Evolutionary conservation across 2,888 invertebrate genomes (phyloP).

Genomic region (Dichetophora obliterata): DNA sequence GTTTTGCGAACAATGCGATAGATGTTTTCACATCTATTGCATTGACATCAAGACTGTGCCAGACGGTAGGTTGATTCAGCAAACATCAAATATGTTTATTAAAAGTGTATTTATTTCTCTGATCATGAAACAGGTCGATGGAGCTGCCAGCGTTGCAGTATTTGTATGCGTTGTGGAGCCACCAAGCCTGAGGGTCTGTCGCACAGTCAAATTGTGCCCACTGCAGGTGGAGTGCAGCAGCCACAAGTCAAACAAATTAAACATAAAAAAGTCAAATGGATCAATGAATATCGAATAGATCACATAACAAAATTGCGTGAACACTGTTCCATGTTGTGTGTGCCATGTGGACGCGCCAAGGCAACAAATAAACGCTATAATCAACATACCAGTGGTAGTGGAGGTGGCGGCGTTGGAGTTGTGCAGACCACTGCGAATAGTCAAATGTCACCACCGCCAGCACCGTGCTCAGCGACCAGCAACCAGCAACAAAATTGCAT

Average conservation of each 20-base stretch:
- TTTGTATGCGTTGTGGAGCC: constrained; percentile 77
- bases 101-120: background rate
- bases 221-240: constrained; percentile 47
- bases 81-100: background rate
- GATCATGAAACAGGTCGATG: constrained; percentile 79
- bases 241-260: constrained; percentile 53
- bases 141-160: constrained; percentile 87
- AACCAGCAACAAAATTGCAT: constrained; percentile 45
- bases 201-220: constrained; percentile 45
- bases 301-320: constrained; percentile 67
- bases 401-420: background rate
- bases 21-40: constrained; percentile 94
- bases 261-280: constrained; percentile 67
- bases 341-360: constrained; percentile 65
- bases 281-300: constrained; percentile 68
- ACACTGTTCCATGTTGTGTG: constrained; percentile 74
- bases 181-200: constrained; percentile 71
- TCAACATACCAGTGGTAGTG: background rate
- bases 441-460: constrained; percentile 48
- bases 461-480: constrained; percentile 42
- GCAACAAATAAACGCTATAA: constrained; percentile 44
- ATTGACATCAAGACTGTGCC: constrained; percentile 86
- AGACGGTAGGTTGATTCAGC: constrained; percentile 72
- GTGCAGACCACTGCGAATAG: constrained; percentile 27
- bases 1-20: constrained; percentile 94